Conservation (phyloP, 2,888 invertebrate species). For the Idaea dimidiata region DNA sequence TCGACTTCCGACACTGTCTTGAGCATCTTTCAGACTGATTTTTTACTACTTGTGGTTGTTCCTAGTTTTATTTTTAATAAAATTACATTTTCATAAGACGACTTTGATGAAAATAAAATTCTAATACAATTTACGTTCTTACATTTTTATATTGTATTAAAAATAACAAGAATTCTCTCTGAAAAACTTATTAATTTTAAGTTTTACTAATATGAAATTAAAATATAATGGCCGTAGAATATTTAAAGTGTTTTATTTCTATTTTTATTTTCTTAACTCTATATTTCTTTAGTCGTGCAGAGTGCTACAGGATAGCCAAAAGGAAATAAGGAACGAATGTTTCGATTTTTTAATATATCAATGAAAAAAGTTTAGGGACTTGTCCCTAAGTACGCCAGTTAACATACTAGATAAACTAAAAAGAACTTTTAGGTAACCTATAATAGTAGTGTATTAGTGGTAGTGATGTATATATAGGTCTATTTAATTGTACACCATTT, state of each 20-base stretch:
- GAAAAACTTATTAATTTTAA: conserved; percentile 64
- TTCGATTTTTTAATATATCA: neutral
- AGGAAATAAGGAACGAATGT: neutral
- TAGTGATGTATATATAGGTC: too few species aligned
- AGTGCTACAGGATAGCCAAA: neutral
- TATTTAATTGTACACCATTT: too few species aligned
- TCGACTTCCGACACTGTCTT: conserved; percentile 50
- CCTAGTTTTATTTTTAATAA: conserved; percentile 12
- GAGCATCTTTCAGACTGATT: conserved; percentile 71
- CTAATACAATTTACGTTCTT: conserved; percentile 18
- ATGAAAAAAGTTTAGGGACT: too few species aligned
- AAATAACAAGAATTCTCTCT: conserved; percentile 41
- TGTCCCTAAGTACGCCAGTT: too few species aligned
- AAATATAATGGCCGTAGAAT: conserved; percentile 80
- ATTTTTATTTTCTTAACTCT: conserved; percentile 4
- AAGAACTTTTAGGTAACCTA: too few species aligned
- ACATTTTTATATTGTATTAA: conserved; percentile 57
- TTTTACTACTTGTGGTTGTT: conserved; percentile 43
- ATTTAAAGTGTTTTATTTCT: conserved; percentile 59
- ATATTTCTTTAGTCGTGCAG: neutral
- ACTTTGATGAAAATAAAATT: conserved; percentile 7
- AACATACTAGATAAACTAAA: too few species aligned
- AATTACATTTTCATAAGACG: conserved; percentile 1
- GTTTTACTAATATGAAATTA: conserved; percentile 70
- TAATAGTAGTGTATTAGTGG: too few species aligned